Conservation (phyloP, 1,140 invertebrate genomes). For the Odontomachus brunneus region DNA sequence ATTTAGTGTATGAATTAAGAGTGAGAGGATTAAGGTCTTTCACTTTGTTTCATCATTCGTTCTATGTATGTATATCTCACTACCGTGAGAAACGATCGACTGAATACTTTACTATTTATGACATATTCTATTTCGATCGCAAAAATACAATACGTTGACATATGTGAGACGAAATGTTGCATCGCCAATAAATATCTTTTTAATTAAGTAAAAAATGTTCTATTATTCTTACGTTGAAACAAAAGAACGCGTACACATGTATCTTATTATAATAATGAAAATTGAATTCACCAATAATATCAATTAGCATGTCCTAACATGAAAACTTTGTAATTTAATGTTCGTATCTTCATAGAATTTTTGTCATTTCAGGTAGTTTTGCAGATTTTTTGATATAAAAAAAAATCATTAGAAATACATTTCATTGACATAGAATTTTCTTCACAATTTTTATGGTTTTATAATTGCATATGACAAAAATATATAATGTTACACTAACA, state of each 20-base stretch:
- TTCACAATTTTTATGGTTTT: background rate
- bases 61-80: background rate
- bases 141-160: constrained; percentile 19
- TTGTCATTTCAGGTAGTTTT: no score
- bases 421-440: background rate
- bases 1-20: background rate
- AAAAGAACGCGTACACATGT: background rate
- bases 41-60: background rate
- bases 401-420: background rate
- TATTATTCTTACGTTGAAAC: background rate
- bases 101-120: background rate
- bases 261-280: background rate
- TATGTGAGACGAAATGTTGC: constrained; percentile 31
- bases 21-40: constrained; percentile 20
- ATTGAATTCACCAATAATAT: background rate
- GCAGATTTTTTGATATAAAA: background rate
- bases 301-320: background rate
- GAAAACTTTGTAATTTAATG: background rate
- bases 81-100: background rate
- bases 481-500: background rate
- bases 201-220: background rate
- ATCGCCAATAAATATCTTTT: constrained; percentile 34
- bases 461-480: background rate
- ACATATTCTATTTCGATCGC: background rate
- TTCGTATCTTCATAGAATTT: background rate